phyloP scores from a whole-genome alignment of 2,797 vertebrate genomes.

The Rhabdomys pumilio region DNA sequence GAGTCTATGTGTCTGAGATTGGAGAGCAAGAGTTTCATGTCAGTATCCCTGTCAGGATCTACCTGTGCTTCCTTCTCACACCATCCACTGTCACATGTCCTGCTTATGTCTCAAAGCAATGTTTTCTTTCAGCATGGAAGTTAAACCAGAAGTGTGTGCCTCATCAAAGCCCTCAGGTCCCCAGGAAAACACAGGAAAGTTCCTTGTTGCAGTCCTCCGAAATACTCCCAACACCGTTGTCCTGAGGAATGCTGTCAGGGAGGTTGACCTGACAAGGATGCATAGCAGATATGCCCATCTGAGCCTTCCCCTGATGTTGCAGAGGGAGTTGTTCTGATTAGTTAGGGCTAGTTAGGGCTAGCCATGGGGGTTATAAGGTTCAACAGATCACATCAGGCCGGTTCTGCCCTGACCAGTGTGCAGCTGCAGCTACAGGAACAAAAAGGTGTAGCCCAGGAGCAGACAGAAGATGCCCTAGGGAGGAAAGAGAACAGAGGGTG shows the following conservation, averaged over 20 bases:
- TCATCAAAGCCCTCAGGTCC: neutral
- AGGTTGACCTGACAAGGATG: neutral
- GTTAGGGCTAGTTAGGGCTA: slow-evolving; percentile 1
- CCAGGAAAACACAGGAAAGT: neutral
- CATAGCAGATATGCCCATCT: neutral
- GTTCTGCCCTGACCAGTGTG: neutral
- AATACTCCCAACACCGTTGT: neutral
- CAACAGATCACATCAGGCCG: neutral
- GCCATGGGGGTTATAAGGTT: neutral
- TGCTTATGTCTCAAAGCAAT: neutral
- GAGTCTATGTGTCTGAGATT: slow-evolving; percentile 37
- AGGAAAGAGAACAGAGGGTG: neutral
- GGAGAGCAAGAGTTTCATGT: neutral
- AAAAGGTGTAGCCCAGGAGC: neutral
- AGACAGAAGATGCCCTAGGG: slow-evolving; percentile 44
- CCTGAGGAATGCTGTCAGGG: neutral
- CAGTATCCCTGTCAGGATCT: neutral
- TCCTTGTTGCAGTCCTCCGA: neutral
- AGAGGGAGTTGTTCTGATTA: slow-evolving; percentile 42
- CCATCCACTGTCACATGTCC: neutral
- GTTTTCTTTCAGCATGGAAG: slow-evolving; percentile 30
- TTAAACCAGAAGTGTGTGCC: neutral
- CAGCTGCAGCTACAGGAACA: neutral
- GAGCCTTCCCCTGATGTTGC: slow-evolving; percentile 5
- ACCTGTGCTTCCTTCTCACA: neutral